A percentile compares a stretch with the other conserved stretches of the same genome.
Evolutionary conservation across 2,113 vertebrate species (phyloP).

Genomic region (Aegotheles bennettii): DNA sequence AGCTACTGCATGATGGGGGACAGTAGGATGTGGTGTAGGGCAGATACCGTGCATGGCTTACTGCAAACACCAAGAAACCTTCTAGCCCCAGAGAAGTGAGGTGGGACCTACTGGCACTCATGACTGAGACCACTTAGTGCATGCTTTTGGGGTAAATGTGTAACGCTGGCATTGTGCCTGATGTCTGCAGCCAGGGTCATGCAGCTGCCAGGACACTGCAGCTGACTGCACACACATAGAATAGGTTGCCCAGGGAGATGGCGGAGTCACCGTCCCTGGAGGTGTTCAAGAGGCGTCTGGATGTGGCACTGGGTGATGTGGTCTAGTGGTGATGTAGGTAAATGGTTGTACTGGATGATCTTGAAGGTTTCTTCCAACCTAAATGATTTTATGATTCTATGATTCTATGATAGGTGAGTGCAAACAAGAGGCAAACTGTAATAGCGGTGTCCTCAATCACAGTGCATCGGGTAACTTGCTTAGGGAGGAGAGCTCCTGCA

Average conservation of each 20-base stretch:
- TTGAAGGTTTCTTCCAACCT: too few species aligned
- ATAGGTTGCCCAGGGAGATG: too few species aligned
- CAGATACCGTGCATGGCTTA: neutral
- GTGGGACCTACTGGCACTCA: neutral
- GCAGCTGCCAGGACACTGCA: rapidly evolving
- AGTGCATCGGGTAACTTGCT: neutral
- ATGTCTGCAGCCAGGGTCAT: neutral
- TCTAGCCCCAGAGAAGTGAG: neutral
- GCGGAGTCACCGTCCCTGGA: too few species aligned
- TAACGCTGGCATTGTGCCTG: rapidly evolving
- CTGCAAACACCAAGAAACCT: neutral
- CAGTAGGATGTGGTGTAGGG: neutral
- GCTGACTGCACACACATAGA: too few species aligned
- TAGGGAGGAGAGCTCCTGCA: neutral
- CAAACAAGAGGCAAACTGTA: neutral
- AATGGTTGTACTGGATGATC: too few species aligned
- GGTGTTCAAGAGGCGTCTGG: too few species aligned
- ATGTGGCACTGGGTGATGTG: too few species aligned
- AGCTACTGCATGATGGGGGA: neutral
- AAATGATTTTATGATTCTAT: too few species aligned
- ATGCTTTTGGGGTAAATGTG: neutral
- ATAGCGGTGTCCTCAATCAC: neutral
- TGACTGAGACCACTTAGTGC: neutral
- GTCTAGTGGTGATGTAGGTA: too few species aligned
- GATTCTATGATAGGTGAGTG: too few species aligned